Conservation (phyloP, 37 sponge, comb jelly and placozoan genomes). For the Oscarella lobularis region DNA sequence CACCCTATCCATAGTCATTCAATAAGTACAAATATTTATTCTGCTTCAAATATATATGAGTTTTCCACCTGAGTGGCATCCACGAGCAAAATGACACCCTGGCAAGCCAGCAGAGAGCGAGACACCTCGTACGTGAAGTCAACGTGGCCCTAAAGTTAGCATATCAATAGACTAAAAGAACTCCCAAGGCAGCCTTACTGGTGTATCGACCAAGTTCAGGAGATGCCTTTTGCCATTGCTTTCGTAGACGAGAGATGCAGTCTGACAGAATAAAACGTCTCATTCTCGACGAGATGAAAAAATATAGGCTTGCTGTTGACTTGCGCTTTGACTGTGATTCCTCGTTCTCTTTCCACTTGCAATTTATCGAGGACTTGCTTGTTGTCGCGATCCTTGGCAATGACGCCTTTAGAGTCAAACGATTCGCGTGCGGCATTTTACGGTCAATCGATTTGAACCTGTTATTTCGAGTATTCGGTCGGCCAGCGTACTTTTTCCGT, state of each 20-base stretch:
- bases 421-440: neutral
- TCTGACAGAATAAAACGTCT: constrained; percentile 8
- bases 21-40: neutral
- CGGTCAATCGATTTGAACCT: constrained; percentile 13
- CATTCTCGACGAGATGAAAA: neutral
- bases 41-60: neutral
- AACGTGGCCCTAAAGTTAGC: constrained; percentile 68
- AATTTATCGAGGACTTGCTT: constrained; percentile 80
- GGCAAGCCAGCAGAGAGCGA: constrained; percentile 78
- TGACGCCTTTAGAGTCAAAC: constrained; percentile 26
- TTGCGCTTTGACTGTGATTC: constrained; percentile 96
- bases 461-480: constrained; percentile 85
- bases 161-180: constrained; percentile 6
- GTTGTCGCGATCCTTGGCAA: constrained; percentile 1
- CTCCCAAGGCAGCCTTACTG: constrained; percentile 35
- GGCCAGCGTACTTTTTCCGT: constrained; percentile 97
- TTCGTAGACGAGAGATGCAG: constrained; percentile 53
- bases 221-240: constrained; percentile 32
- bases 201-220: constrained; percentile 94
- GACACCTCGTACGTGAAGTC: constrained; percentile 95
- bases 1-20: constrained; percentile 39
- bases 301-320: constrained; percentile 1
- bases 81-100: constrained; percentile 81
- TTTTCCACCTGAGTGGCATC: constrained; percentile 75
- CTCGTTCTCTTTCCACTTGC: constrained; percentile 89